Evolutionary conservation across 1,140 invertebrate genomes (phyloP).

Genomic region (Drosophila burlai): DNA sequence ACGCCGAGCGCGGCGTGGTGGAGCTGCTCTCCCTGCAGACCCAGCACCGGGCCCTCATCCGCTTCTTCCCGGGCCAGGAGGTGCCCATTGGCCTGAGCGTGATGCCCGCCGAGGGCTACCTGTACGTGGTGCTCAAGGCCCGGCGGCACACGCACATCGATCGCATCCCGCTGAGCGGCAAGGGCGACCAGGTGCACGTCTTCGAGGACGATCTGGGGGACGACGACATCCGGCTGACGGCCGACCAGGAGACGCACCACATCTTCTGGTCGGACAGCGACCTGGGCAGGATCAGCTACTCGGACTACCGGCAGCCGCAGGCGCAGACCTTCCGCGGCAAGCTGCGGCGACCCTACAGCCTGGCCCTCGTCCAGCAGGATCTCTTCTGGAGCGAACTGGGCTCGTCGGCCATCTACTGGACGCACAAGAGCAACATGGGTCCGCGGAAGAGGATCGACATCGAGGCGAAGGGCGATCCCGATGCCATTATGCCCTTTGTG

Average conservation of each 20-base stretch:
- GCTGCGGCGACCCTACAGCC: conserved; percentile 85
- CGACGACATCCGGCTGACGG: conserved; percentile 62
- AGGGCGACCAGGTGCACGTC: conserved; percentile 85
- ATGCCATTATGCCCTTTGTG: conserved; percentile 4
- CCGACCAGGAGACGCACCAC: conserved; percentile 52
- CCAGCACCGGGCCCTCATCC: conserved; percentile 86
- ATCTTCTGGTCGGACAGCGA: conserved; percentile 80
- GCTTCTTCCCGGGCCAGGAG: conserved; percentile 86
- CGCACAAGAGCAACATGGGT: conserved; percentile 86
- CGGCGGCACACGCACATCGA: conserved; percentile 87
- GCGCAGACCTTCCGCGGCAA: conserved; percentile 74
- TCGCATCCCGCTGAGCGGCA: conserved; percentile 87
- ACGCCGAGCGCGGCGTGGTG: conserved; percentile 86
- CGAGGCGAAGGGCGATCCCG: conserved; percentile 25
- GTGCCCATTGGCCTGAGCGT: conserved; percentile 88
- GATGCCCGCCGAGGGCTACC: conserved; percentile 89
- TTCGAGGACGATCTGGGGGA: conserved; percentile 86
- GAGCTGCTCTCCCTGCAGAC: conserved; percentile 87
- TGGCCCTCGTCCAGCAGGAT: conserved; percentile 87
- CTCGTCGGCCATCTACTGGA: conserved; percentile 87
- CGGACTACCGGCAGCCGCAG: conserved; percentile 75
- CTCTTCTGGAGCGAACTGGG: conserved; percentile 88
- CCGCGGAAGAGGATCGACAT: conserved; percentile 71
- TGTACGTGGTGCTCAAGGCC: conserved; percentile 88
- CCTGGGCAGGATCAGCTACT: conserved; percentile 65